A percentile compares a stretch with the other conserved stretches of the same genome.
These are phyloP conservation scores for Rhipidura dahli DNA, from an alignment of 2,113 vertebrate species.

Conservation along the genomic window DNA sequence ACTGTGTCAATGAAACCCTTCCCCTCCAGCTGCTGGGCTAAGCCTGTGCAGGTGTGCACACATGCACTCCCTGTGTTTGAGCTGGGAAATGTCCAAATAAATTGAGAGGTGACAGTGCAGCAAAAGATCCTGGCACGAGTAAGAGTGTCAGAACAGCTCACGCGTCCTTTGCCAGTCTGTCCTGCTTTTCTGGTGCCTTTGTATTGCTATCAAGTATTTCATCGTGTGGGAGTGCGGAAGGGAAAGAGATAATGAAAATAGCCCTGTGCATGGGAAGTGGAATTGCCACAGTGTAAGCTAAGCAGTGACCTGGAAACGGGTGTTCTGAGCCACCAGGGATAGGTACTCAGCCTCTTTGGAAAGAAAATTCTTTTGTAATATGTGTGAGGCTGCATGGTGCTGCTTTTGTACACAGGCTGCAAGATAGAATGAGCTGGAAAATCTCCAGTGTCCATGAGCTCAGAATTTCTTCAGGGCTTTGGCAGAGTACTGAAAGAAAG, in stretches of 20 bases:
- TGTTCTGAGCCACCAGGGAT: background rate
- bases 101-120: background rate
- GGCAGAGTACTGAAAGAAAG: background rate
- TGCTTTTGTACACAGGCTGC: background rate
- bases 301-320: background rate
- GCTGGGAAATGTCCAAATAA: background rate
- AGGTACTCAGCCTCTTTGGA: background rate
- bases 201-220: background rate
- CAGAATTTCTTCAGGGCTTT: background rate
- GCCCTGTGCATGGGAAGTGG: background rate
- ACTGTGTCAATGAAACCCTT: background rate
- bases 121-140: background rate
- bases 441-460: background rate
- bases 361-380: background rate
- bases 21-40: background rate
- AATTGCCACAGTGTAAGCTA: background rate
- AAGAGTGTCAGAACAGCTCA: background rate
- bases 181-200: background rate
- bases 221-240: background rate
- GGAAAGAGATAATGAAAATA: background rate
- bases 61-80: background rate
- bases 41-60: accelerated
- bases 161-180: background rate
- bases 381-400: accelerated
- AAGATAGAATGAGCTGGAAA: background rate